A percentile compares a stretch with the other conserved stretches of the same genome.
phyloP scores from a whole-genome alignment of 2,113 vertebrate species.

The Pteropus alecto region DNA sequence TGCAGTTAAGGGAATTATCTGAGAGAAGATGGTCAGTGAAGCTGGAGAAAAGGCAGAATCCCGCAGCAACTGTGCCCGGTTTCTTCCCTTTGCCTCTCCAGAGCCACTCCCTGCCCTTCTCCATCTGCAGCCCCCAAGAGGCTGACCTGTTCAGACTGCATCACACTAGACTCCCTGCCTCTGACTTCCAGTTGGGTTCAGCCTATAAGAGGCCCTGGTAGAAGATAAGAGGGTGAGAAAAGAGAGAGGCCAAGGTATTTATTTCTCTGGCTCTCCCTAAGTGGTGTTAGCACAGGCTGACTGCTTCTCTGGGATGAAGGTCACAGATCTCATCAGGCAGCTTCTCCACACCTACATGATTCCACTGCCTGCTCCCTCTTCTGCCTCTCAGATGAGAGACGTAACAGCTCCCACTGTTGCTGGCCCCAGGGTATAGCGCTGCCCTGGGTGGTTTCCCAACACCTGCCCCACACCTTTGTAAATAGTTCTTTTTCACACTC shows the following conservation, averaged over 20 bases:
- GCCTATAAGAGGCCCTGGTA: neutral
- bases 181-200: neutral
- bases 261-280: neutral
- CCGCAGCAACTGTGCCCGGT: fast-evolving
- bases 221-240: neutral
- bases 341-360: neutral
- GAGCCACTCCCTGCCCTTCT: neutral
- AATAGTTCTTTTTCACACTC: neutral
- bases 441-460: neutral
- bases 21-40: neutral
- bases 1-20: neutral
- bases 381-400: neutral
- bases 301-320: neutral
- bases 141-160: neutral
- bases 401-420: neutral
- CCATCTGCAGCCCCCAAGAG: neutral
- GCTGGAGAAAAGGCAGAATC: neutral
- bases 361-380: neutral
- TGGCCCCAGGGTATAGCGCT: neutral
- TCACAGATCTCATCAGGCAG: neutral
- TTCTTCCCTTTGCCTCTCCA: neutral
- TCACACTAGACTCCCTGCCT: neutral
- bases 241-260: neutral
- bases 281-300: neutral
- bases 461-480: neutral